Base-by-base conservation (phyloP, 2,888 invertebrate genomes). In the Mesodorylaimus sp. region DNA sequence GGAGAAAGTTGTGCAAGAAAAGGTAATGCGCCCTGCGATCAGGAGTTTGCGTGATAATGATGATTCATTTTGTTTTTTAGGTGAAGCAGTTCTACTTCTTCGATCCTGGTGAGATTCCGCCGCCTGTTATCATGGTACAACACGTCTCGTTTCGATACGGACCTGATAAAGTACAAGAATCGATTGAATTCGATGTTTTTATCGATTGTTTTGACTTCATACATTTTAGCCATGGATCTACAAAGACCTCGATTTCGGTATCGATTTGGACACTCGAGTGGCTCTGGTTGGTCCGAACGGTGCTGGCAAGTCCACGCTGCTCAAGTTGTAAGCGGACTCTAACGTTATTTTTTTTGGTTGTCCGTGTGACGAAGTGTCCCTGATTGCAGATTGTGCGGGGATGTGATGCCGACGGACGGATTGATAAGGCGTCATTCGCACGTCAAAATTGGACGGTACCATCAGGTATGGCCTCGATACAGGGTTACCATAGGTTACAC, bases 41-140 rank as follows among this genome's bases (percentile, higher is more conserved):
- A n/a, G n/a, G 23, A 27, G 27, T 47, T 21, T 16, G 19, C n/a
- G 13, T 36, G 36, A 36, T 16, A 42, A 47, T 47, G 5, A 23
- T 47, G 41, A 21, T 19, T 23, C n/a, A 43, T 19, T 51, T 42
- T 42, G 7, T 2, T 29, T 45, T 27, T 50, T 10, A 71, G 75
- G 76, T 76, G 45, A 78, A 93, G 48, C 83, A 83, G 61, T 97
- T 99, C 70, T 88, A 83, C 68, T 99, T 99, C 70, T 93, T 88
- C 0, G 77, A 78, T 36, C 95, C 95, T 65, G 97, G 95, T 53
- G 83, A 79, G 47, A 83, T 97, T 58, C 97, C 97, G 37, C 97
- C 97, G 1, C 97, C 97, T 0, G 95, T 97, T 52, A 93, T 99
- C 61, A 95, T 95, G 93, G 93, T 97, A 49, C 89, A 89, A 74